phyloP scores from a whole-genome alignment of 2,113 vertebrate genomes.

The Cheirogaleus medius region DNA sequence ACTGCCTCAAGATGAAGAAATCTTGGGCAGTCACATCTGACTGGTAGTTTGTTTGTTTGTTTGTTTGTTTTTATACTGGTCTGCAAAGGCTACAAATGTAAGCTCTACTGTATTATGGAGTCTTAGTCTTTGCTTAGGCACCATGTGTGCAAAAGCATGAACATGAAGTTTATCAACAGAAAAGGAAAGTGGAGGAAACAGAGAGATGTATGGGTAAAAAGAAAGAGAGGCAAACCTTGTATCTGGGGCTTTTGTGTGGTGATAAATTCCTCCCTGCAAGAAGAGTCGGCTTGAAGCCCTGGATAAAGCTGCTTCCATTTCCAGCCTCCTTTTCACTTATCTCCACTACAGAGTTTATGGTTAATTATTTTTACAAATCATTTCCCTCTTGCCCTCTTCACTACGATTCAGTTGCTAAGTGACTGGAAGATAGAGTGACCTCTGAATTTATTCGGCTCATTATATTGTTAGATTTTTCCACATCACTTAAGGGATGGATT shows the following conservation, averaged over 20 bases:
- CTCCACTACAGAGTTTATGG: slow-evolving; percentile 32
- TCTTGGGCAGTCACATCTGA: neutral
- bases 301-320: neutral
- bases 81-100: neutral
- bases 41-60: neutral
- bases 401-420: slow-evolving; percentile 60
- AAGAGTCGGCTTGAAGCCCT: neutral
- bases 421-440: slow-evolving; percentile 56
- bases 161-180: neutral
- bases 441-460: slow-evolving; percentile 71
- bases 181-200: neutral
- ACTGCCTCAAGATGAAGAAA: neutral
- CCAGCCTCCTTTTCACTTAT: neutral
- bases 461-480: slow-evolving; percentile 63
- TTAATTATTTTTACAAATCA: slow-evolving; percentile 58
- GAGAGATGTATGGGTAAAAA: neutral
- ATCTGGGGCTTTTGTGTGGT: neutral
- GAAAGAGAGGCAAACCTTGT: neutral
- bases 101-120: neutral
- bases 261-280: neutral
- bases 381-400: slow-evolving; percentile 39
- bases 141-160: neutral
- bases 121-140: neutral
- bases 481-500: slow-evolving; percentile 55
- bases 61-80: neutral